Evolutionary conservation across 2,797 vertebrate species (phyloP).

Genomic region (Hemibagrus guttatus): DNA sequence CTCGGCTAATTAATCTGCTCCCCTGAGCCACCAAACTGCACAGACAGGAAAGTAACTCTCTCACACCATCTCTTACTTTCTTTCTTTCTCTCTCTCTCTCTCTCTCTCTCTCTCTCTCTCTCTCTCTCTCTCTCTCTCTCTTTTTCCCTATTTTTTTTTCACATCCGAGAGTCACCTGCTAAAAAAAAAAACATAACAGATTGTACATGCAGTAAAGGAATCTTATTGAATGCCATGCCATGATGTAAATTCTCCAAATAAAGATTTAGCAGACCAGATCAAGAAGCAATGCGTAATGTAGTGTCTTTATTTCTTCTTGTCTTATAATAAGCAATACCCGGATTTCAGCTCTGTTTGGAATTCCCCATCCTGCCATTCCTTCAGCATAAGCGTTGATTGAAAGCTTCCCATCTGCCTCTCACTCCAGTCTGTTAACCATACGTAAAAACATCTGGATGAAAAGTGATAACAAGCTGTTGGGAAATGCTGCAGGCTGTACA

Average conservation of each 20-base stretch:
- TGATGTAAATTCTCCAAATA: not conserved
- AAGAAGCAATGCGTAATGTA: not conserved
- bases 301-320: not conserved
- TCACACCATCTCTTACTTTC: conserved; percentile 11
- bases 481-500: conserved; percentile 12
- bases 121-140: not conserved
- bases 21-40: conserved; percentile 37
- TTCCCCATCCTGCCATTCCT: conserved; percentile 16
- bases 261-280: not conserved
- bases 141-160: too few relatives aligned
- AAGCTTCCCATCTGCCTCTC: conserved; percentile 40
- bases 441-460: conserved; percentile 42
- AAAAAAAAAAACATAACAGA: not conserved
- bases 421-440: conserved; percentile 8
- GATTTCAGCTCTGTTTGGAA: not conserved
- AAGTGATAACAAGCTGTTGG: conserved; percentile 40
- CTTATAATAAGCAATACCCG: not conserved
- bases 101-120: not conserved
- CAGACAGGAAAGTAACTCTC: not conserved
- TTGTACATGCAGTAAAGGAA: conserved; percentile 23
- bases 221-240: not conserved
- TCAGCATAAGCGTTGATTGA: conserved; percentile 8
- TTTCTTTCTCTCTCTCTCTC: not conserved
- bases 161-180: not conserved
- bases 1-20: conserved; percentile 54